These are phyloP conservation scores for Cenopis cana DNA, from an alignment of 2,888 invertebrate species.

Conservation along the genomic window DNA sequence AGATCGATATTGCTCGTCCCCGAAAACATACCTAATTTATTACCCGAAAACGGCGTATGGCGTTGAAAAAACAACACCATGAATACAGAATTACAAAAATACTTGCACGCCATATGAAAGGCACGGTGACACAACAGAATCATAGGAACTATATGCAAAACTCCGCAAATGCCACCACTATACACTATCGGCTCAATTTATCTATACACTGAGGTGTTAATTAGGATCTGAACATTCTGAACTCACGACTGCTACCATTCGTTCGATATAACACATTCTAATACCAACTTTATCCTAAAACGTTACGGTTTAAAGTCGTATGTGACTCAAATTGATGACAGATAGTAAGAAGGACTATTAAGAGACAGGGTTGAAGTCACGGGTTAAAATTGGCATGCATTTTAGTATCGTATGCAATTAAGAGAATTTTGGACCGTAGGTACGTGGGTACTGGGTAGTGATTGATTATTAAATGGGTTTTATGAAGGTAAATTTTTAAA, in stretches of 20 bases:
- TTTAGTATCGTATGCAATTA: slow-evolving; percentile 71
- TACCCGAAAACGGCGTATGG: too few species aligned
- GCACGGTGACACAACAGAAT: slow-evolving; percentile 45
- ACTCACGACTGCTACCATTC: slow-evolving; percentile 80
- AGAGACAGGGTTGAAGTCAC: slow-evolving; percentile 74
- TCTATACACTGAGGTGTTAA: slow-evolving; percentile 81
- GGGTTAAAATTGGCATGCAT: slow-evolving; percentile 78
- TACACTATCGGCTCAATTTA: slow-evolving; percentile 79
- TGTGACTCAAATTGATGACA: slow-evolving; percentile 60
- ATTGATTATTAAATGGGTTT: slow-evolving; percentile 20
- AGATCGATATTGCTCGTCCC: too few species aligned
- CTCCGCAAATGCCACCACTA: slow-evolving; percentile 63
- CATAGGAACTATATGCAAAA: slow-evolving; percentile 56
- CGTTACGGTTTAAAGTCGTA: slow-evolving; percentile 52
- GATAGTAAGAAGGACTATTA: slow-evolving; percentile 80
- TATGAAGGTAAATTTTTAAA: slow-evolving; percentile 29
- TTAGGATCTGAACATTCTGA: slow-evolving; percentile 78
- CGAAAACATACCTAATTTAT: too few species aligned
- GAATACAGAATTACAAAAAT: slow-evolving; percentile 23
- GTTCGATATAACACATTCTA: slow-evolving; percentile 50
- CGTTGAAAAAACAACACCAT: background rate
- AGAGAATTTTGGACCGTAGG: slow-evolving; percentile 56
- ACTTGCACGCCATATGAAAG: slow-evolving; percentile 31
- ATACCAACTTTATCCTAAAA: slow-evolving; percentile 50
- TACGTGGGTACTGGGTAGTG: too few species aligned